A percentile compares a stretch with the other conserved stretches of the same genome.
Conservation (phyloP, 2,113 vertebrate species). For the Gymnobelideus leadbeateri region DNA sequence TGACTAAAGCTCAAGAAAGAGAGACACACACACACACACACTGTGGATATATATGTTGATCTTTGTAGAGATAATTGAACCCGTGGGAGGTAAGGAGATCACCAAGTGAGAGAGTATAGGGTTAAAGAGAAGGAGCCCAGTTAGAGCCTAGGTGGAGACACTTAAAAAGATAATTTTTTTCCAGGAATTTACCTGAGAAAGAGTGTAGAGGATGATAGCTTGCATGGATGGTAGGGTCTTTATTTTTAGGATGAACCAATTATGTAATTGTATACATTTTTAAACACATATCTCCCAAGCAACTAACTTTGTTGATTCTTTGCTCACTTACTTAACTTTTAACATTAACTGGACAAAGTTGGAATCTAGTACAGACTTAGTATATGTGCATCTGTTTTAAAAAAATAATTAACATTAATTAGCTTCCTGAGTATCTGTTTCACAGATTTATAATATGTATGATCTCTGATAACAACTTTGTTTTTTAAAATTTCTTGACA, state of each 20-base stretch:
- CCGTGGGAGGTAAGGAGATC: not conserved
- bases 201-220: not conserved
- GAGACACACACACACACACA: too few relatives aligned
- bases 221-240: not conserved
- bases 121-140: not conserved
- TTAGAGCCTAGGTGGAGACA: not conserved
- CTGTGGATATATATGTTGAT: too few relatives aligned
- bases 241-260: not conserved
- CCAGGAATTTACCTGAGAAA: not conserved
- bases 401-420: slow-evolving; percentile 37
- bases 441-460: slow-evolving; percentile 21
- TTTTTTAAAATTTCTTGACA: slow-evolving; percentile 50
- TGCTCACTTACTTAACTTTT: slow-evolving; percentile 35
- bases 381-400: not conserved
- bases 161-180: not conserved
- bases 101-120: not conserved
- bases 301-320: not conserved
- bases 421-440: slow-evolving; percentile 2
- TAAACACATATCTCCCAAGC: not conserved
- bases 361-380: slow-evolving; percentile 2
- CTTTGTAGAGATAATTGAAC: not conserved
- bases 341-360: not conserved
- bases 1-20: not conserved
- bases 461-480: slow-evolving; percentile 3
- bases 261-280: not conserved